A percentile compares a stretch with the other conserved stretches of the same genome.
These are phyloP conservation scores for Spongilla lacustris DNA, from an alignment of 37 sponge, comb jelly and placozoan species.

Conservation along the genomic window DNA sequence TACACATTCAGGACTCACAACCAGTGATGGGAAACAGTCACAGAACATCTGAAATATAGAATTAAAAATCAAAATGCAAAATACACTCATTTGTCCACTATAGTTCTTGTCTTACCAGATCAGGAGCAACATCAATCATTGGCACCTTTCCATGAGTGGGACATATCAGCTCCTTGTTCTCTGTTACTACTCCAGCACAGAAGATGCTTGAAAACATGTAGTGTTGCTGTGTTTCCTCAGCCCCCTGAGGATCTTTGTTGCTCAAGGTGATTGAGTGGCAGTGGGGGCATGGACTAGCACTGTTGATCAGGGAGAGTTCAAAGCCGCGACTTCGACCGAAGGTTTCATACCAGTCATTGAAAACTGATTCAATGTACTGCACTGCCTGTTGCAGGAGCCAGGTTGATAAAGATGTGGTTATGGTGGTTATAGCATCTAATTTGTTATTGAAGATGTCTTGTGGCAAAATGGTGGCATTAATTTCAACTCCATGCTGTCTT, in stretches of 20 bases:
- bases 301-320: conserved; percentile 4
- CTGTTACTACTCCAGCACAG: conserved; percentile 7
- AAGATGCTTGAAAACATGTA: conserved; percentile 57
- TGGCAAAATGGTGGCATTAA: conserved; percentile 59
- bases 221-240: background rate
- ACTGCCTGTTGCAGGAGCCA: conserved; percentile 74
- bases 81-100: background rate
- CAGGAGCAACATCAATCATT: conserved; percentile 71
- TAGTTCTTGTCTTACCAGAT: conserved; percentile 64
- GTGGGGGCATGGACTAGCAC: conserved; percentile 42
- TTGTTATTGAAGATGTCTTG: conserved; percentile 1
- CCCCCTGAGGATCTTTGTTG: background rate
- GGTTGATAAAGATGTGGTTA: conserved; percentile 54
- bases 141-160: conserved; percentile 51
- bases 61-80: background rate
- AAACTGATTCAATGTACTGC: conserved; percentile 67
- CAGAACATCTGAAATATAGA: conserved; percentile 46
- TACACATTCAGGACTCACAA: conserved; percentile 29
- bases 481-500: conserved; percentile 33
- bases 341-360: conserved; percentile 91
- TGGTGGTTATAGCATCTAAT: background rate
- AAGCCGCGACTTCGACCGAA: conserved; percentile 56
- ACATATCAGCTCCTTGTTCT: conserved; percentile 24
- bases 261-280: conserved; percentile 14
- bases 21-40: conserved; percentile 43